Percentiles rank a stretch among this genome's conserved stretches.
These are phyloP conservation scores for Molothrus ater DNA, from an alignment of 2,797 vertebrate genomes.

Conservation along the genomic window DNA sequence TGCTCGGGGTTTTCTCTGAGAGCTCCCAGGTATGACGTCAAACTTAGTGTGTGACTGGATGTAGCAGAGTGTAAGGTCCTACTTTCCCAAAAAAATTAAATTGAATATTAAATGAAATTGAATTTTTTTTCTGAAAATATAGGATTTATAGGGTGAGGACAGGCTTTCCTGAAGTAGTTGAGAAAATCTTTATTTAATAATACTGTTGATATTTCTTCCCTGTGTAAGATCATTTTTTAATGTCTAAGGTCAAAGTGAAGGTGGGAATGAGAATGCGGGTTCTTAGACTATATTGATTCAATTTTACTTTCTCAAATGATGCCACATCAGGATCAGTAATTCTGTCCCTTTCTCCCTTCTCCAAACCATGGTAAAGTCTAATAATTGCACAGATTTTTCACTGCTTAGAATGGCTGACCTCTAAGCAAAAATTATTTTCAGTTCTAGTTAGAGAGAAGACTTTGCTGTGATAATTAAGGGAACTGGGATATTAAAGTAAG, in stretches of 20 bases:
- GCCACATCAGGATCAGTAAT: not conserved
- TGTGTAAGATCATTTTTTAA: not conserved
- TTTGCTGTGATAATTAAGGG: slow-evolving; percentile 18
- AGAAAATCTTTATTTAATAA: not conserved
- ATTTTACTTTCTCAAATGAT: not conserved
- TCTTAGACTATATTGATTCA: not conserved
- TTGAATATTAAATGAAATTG: not conserved
- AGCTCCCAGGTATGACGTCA: not conserved
- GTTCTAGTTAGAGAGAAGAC: not conserved
- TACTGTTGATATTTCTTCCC: not conserved
- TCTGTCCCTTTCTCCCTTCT: not conserved
- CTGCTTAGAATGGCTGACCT: not conserved
- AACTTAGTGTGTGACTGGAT: not conserved
- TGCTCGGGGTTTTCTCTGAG: not conserved
- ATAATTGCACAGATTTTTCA: not conserved
- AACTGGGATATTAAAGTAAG: slow-evolving; percentile 1
- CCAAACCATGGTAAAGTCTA: not conserved
- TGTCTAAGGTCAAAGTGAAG: not conserved
- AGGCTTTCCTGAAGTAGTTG: not conserved
- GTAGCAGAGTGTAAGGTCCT: not conserved
- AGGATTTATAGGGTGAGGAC: rapidly evolving
- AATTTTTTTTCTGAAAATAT: not conserved
- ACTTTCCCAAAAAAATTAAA: not conserved
- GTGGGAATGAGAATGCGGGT: not conserved
- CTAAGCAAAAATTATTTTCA: slow-evolving; percentile 2